Conservation (phyloP, 2,113 vertebrate genomes). For the Saccopteryx bilineata region DNA sequence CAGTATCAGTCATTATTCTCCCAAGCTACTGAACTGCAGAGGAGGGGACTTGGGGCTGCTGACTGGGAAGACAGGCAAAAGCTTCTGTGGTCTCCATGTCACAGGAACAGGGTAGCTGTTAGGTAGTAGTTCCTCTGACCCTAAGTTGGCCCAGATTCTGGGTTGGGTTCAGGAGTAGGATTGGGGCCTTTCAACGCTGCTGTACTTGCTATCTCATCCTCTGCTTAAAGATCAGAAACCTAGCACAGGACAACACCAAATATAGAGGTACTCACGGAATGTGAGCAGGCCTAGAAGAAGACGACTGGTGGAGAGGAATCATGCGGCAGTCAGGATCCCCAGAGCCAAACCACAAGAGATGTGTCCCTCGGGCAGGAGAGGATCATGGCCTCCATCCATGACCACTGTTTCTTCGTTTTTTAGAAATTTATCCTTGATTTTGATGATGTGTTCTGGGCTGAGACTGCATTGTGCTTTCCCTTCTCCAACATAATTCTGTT, state of each 20-base stretch:
- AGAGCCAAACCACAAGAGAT: not conserved
- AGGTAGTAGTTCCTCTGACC: too few relatives aligned
- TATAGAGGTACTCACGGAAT: not conserved
- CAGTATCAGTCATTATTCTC: not conserved
- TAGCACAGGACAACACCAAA: not conserved
- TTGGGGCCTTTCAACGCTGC: not conserved
- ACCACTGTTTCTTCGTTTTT: not conserved
- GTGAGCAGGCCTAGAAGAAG: not conserved
- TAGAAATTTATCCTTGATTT: slow-evolving; percentile 30
- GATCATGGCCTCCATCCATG: not conserved
- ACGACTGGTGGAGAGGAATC: too few relatives aligned
- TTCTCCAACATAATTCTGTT: slow-evolving; percentile 64
- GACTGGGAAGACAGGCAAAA: not conserved
- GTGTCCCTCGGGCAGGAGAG: not conserved
- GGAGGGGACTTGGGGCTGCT: not conserved
- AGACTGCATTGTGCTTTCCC: slow-evolving; percentile 46
- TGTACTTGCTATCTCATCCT: not conserved
- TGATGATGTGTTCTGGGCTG: slow-evolving; percentile 43
- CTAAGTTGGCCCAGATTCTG: not conserved
- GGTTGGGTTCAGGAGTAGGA: not conserved
- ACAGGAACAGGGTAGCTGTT: not conserved
- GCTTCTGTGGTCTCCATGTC: not conserved
- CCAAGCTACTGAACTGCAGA: not conserved
- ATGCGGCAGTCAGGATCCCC: not conserved
- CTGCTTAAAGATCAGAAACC: not conserved